These are phyloP conservation scores for Peromyscus californicus DNA, from an alignment of 2,113 vertebrate genomes.

Conservation along the genomic window DNA sequence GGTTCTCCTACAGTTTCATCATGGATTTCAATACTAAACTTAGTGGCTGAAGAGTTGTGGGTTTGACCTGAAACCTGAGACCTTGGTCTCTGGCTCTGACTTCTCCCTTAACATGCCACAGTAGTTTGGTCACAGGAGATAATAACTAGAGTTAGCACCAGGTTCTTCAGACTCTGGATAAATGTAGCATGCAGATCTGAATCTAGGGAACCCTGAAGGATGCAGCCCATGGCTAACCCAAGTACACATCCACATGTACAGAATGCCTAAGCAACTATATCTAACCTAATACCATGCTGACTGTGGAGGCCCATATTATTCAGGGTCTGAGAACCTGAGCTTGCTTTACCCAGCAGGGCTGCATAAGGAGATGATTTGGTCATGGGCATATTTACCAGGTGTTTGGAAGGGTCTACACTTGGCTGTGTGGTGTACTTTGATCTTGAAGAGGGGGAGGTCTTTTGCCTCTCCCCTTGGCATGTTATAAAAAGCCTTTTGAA, in stretches of 20 bases:
- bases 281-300: not conserved
- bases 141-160: not conserved
- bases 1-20: not conserved
- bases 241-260: not conserved
- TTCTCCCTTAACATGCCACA: not conserved
- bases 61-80: not conserved
- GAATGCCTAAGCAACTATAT: not conserved
- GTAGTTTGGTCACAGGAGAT: not conserved
- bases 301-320: too few relatives aligned
- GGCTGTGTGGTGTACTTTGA: too few relatives aligned
- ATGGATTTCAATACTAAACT: not conserved
- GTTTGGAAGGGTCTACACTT: too few relatives aligned
- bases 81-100: not conserved
- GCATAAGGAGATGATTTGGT: too few relatives aligned
- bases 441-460: too few relatives aligned
- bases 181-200: not conserved
- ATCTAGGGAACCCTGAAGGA: not conserved
- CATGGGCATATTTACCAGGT: too few relatives aligned
- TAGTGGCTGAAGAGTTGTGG: not conserved
- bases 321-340: too few relatives aligned
- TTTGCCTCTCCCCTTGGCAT: too few relatives aligned
- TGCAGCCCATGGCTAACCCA: not conserved
- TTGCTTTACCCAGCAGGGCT: too few relatives aligned
- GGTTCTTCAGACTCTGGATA: not conserved
- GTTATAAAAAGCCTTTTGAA: too few relatives aligned